A percentile compares a stretch with the other conserved stretches of the same genome.
phyloP scores from a whole-genome alignment of 2,888 invertebrate species.

The Argynnis bischoffii region DNA sequence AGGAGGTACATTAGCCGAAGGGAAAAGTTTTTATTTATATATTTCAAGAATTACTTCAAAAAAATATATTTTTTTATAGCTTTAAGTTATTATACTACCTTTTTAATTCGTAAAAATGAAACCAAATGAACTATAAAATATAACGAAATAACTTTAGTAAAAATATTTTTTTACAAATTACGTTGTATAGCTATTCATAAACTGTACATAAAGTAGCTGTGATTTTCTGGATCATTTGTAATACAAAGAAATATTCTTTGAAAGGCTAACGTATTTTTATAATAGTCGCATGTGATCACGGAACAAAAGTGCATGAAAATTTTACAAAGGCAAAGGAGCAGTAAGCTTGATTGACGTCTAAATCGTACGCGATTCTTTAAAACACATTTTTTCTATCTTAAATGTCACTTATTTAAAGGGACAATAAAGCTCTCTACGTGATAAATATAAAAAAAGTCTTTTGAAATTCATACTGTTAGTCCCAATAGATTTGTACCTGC shows the following conservation, averaged over 20 bases:
- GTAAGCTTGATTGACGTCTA: conserved; percentile 64
- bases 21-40: too few relatives aligned
- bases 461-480: conserved; percentile 38
- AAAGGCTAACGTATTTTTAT: conserved; percentile 47
- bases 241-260: conserved; percentile 52
- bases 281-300: conserved; percentile 47
- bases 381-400: conserved; percentile 51
- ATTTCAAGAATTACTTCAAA: too few relatives aligned
- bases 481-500: conserved; percentile 45
- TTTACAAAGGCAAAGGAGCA: conserved; percentile 55
- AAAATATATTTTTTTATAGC: too few relatives aligned
- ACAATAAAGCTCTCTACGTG: conserved; percentile 34
- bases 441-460: conserved; percentile 50
- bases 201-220: conserved; percentile 51
- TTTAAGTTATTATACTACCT: too few relatives aligned
- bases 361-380: conserved; percentile 56
- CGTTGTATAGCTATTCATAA: neutral
- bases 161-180: too few relatives aligned
- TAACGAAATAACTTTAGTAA: too few relatives aligned
- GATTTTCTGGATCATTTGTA: conserved; percentile 68
- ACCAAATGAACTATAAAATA: too few relatives aligned
- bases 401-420: conserved; percentile 52
- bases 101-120: too few relatives aligned
- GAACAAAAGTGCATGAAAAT: conserved; percentile 57
- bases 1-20: too few relatives aligned